Evolutionary conservation across 1,140 invertebrate species (phyloP).

Genomic region (Anastrepha ludens): DNA sequence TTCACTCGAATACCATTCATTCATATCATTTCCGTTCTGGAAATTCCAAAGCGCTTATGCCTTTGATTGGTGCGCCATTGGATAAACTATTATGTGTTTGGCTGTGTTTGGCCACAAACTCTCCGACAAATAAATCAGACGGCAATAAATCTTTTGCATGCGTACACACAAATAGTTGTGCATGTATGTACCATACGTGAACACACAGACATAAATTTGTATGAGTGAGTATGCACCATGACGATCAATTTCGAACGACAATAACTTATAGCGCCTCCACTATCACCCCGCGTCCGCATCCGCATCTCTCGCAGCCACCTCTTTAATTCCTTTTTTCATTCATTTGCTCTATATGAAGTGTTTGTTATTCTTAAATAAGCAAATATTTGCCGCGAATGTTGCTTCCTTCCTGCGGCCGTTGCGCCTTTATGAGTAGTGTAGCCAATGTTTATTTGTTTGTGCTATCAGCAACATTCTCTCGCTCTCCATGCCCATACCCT

Average conservation of each 20-base stretch:
- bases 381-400: constrained; percentile 12
- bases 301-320: neutral
- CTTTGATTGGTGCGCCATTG: constrained; percentile 20
- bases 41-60: constrained; percentile 26
- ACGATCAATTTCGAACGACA: neutral
- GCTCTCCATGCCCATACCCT: neutral
- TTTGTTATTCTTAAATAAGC: constrained; percentile 26
- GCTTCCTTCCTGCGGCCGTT: neutral
- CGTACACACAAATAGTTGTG: neutral
- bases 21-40: constrained; percentile 25
- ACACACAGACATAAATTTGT: neutral
- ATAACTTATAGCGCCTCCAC: neutral
- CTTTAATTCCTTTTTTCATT: neutral
- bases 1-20: neutral
- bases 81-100: constrained; percentile 32
- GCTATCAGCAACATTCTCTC: neutral
- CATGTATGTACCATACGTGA: neutral
- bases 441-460: constrained; percentile 15
- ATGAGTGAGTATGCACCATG: neutral
- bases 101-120: neutral
- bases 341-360: neutral
- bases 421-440: neutral
- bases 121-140: constrained; percentile 40
- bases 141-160: constrained; percentile 51
- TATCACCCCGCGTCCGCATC: too few species aligned